Evolutionary conservation across 2,888 invertebrate species (phyloP), one percentile per base, ranked within the genome.

Genomic region (Nebria brevicollis): DNA sequence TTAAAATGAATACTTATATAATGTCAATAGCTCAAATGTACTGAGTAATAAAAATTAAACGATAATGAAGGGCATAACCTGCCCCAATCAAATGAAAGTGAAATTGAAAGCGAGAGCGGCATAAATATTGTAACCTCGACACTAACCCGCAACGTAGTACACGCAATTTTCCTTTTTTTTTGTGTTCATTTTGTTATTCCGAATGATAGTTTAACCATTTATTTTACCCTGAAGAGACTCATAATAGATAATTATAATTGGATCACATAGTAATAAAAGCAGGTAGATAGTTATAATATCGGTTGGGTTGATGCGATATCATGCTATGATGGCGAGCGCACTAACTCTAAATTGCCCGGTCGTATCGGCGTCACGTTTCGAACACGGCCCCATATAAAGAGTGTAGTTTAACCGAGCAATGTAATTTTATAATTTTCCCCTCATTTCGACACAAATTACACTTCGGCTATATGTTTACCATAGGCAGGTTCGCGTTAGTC

Each of bases 401-500:
- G 87, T 87, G 88, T 87, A 88, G 87, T 89, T 89, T 88, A 88
- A 88, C 86, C 87, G 87, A 89, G 89, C 89, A 89, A 89, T 89
- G 89, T 89, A 89, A 89, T 89, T 89, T 89, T 89, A 89, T 89
- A 89, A 89, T 89, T 89, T 89, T 89, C 89, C 89, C 89, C 89
- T 89, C 88, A 89, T 89, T 89, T 89, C 89, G 89, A 89, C 89
- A 89, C 89, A 89, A 89, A 89, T 89, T 89, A 89, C 89, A 86
- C 87, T 87, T 77, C 81, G 87, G 87, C 86, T 88, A 88, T 89
- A 88, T 88, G 89, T 88, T 88, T 87, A 81, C 81, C 81, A 81
- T 81, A 81, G 81, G 77, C 77, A 43, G 77, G 20, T 80, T 80
- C 70, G 80, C 70, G 68, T 80, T 80, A 80, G 80, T 80, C 80